Conservation (phyloP, 2,888 invertebrate genomes). For the Ophioninae sp. region DNA sequence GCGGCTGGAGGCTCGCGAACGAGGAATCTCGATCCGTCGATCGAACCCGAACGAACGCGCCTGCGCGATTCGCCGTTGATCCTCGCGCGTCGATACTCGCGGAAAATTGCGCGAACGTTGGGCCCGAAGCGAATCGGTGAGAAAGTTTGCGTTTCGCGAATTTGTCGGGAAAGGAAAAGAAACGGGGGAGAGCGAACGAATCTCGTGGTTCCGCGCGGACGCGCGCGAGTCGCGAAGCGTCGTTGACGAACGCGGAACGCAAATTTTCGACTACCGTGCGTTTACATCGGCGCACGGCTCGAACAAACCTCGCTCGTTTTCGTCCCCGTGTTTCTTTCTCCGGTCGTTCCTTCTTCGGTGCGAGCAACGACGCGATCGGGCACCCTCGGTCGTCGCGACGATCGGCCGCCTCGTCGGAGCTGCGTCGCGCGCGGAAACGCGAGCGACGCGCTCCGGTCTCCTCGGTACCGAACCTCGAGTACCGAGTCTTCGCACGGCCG, state of each 20-base stretch:
- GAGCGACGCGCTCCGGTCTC: constrained; percentile 22
- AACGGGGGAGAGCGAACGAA: background rate
- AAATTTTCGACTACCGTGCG: constrained; percentile 26
- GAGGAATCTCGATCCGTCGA: too few species aligned
- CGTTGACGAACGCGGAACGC: constrained; percentile 23
- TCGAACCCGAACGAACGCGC: too few species aligned
- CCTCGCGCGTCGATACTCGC: too few species aligned
- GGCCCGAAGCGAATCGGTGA: too few species aligned
- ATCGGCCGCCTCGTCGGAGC: background rate
- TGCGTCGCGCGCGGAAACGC: constrained; percentile 16
- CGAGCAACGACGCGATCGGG: constrained; percentile 17
- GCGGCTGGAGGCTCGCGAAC: too few species aligned
- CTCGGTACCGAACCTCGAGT: background rate
- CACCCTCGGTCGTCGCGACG: constrained; percentile 33
- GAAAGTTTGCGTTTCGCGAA: too few species aligned
- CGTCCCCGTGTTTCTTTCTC: constrained; percentile 7
- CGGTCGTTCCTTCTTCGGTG: background rate
- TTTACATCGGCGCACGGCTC: constrained; percentile 12
- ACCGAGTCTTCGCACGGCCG: background rate
- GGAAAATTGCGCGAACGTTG: too few species aligned
- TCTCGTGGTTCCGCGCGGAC: background rate
- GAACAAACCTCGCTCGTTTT: constrained; percentile 25
- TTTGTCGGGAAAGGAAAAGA: background rate
- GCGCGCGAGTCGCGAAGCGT: background rate
- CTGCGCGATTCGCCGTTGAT: too few species aligned